Evolutionary conservation across 2,113 vertebrate species (phyloP), one percentile per base, ranked within the genome.

Genomic region (Smithornis capensis): DNA sequence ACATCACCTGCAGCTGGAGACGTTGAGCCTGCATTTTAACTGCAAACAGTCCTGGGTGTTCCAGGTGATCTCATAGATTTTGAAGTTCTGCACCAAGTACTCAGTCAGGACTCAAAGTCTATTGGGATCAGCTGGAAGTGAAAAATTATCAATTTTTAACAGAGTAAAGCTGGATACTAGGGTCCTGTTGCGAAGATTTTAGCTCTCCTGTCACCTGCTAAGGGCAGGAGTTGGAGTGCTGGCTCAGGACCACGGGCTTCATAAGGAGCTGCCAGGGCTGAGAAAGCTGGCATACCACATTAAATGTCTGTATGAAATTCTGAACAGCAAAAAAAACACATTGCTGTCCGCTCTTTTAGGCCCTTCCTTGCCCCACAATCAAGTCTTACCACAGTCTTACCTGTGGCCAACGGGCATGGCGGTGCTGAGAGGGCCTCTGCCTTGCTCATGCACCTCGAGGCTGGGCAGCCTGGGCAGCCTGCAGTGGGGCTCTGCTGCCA

Each of bases 261-360:
- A 2, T 4, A 33, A 44, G 28, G n/a, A 92, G 40, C 11, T 12
- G 37, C 28, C 31, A 31, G 22, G 29, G 44, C n/a, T 11, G 14
- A 81, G 56, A 49, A 70, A 67, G 14, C 4, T 0, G 0, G 16
- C 3, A 2, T 3, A 19, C 0, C 0, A 63, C 75, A 5, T 12
- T 44, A 19, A 33, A 7, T 0, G 12, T 18, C 29, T 4, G 4
- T 8, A 27, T 2, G 21, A 44, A 44, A 44, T 63, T 29, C 42
- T 27, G 56, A 68, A 2, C 1, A 3, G 37, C 49, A 56, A 22
- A 2, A 2, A 35, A 18, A 67, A 69, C 9, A 18, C 44, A 12
- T 16, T 50, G 24, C 31, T 67, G 24, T 16, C 28, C 27, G 56
- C 22, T 28, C 57, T 71, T 71, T 10, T 0, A 0, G 38, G 50